A percentile compares a stretch with the other conserved stretches of the same genome.
phyloP scores from a whole-genome alignment of 2,113 vertebrate species.

The Daboia siamensis region DNA sequence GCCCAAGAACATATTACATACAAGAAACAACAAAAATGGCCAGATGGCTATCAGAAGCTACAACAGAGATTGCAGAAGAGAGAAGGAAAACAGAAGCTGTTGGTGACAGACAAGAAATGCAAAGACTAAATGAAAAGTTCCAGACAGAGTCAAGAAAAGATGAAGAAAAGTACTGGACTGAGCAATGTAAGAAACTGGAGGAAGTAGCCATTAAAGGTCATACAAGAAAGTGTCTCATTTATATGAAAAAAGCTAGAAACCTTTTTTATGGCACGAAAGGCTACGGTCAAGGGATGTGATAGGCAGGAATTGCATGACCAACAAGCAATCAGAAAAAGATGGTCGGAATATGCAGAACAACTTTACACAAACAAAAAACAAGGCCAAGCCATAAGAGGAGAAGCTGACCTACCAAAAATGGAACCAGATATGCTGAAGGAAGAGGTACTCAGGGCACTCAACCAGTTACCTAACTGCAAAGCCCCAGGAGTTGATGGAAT shows the following conservation, averaged over 20 bases:
- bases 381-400: neutral
- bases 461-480: neutral
- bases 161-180: neutral
- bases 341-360: neutral
- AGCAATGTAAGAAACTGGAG: neutral
- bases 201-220: neutral
- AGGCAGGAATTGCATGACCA: neutral
- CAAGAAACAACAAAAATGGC: neutral
- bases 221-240: neutral
- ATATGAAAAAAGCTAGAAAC: neutral
- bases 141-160: neutral
- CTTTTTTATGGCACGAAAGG: neutral
- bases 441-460: neutral
- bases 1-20: neutral
- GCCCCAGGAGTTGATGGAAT: neutral
- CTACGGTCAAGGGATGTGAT: neutral
- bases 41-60: neutral
- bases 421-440: neutral
- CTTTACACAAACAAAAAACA: neutral
- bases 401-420: neutral
- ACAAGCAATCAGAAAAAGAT: neutral
- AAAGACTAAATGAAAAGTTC: neutral
- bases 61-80: neutral
- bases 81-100: neutral
- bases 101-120: neutral